These are phyloP conservation scores for Tachysurus vachellii DNA, from an alignment of 2,113 vertebrate species.

Conservation along the genomic window DNA sequence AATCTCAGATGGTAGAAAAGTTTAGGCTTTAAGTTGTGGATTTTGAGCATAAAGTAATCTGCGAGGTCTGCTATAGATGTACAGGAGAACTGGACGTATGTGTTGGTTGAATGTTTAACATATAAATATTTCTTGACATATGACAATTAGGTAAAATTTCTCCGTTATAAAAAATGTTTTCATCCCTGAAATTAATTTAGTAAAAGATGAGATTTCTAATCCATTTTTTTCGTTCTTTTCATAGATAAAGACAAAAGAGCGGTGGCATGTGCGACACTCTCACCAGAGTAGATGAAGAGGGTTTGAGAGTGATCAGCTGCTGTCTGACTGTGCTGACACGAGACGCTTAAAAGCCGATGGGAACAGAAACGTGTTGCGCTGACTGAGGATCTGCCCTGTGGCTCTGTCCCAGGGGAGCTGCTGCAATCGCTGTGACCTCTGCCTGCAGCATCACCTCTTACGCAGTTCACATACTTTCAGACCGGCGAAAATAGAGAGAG, in stretches of 20 bases:
- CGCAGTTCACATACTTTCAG: constrained; percentile 12
- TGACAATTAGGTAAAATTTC: background rate
- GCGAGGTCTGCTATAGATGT: no score
- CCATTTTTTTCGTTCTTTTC: background rate
- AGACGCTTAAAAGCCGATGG: constrained; percentile 29
- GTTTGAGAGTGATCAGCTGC: constrained; percentile 38
- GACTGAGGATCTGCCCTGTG: constrained; percentile 56
- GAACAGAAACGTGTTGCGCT: constrained; percentile 39
- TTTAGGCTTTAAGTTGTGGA: background rate
- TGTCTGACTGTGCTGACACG: constrained; percentile 30
- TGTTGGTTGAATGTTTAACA: background rate
- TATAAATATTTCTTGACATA: background rate
- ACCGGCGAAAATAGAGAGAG: background rate
- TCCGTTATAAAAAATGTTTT: background rate
- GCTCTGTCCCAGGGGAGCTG: constrained; percentile 50
- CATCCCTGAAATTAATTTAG: background rate
- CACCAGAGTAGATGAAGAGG: background rate
- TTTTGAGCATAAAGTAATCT: no score
- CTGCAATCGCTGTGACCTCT: constrained; percentile 52
- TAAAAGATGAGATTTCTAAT: background rate
- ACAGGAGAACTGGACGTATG: background rate
- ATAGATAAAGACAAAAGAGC: background rate
- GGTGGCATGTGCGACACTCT: background rate
- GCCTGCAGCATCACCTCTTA: constrained; percentile 42
- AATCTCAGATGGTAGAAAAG: background rate